phyloP scores from a whole-genome alignment of 2,113 vertebrate species.

The Henicopernis longicauda region DNA sequence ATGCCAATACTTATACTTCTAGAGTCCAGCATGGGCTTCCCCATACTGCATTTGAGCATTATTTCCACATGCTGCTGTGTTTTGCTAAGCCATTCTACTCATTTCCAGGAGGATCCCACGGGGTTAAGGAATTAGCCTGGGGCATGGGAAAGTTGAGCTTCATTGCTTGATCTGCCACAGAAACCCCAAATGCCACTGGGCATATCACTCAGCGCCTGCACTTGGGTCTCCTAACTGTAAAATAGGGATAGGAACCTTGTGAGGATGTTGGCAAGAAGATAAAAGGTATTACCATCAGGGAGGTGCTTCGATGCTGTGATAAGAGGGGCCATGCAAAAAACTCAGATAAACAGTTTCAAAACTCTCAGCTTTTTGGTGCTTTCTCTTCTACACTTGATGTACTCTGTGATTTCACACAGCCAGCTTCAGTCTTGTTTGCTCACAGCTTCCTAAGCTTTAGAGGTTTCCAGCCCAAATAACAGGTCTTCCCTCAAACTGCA shows the following conservation, averaged over 20 bases:
- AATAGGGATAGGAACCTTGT: constrained; percentile 29
- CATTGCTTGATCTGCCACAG: constrained; percentile 54
- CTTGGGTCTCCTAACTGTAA: constrained; percentile 39
- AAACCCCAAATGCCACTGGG: constrained; percentile 50
- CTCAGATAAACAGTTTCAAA: constrained; percentile 40
- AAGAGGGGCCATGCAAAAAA: constrained; percentile 13
- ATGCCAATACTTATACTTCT: neutral
- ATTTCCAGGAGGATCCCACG: constrained; percentile 9
- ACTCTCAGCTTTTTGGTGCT: neutral
- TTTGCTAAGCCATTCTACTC: constrained; percentile 4
- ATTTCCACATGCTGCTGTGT: neutral
- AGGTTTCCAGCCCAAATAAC: neutral
- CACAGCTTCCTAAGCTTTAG: neutral
- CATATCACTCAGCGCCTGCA: constrained; percentile 26
- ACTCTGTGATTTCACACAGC: neutral
- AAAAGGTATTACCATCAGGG: constrained; percentile 1
- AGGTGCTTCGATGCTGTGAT: constrained; percentile 10
- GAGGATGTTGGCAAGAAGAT: constrained; percentile 46
- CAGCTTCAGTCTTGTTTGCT: neutral
- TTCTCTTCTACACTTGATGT: neutral
- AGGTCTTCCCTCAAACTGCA: neutral
- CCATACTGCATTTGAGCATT: neutral
- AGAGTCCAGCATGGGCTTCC: neutral
- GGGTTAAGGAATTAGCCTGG: constrained; percentile 38
- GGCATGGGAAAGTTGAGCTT: constrained; percentile 43